Evolutionary conservation across 2,888 invertebrate genomes (phyloP), one percentile per base, ranked within the genome.

Genomic region (Rapana venosa): DNA sequence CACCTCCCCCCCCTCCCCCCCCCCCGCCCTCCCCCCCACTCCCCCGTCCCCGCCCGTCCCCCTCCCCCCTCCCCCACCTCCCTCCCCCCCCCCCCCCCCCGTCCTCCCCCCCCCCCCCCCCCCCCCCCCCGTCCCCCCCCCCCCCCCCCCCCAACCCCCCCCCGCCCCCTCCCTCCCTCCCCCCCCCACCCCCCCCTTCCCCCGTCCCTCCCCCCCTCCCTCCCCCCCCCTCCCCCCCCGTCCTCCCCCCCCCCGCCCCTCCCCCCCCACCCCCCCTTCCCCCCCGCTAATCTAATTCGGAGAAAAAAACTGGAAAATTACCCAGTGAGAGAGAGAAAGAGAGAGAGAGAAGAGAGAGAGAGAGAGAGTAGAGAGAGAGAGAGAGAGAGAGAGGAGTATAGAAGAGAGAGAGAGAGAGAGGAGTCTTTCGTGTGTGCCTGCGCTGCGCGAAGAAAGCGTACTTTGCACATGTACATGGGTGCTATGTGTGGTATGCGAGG

Each of bases 201-300:
- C n/a, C 66, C n/a, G 20, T n/a, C 58, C 17, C 83, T 36, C 58
- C n/a, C 58, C n/a, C 36, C 86, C 32, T 32, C 79, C 79, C 36
- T 79, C 66, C 58, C 35, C 47, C 35, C 88, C 66, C 56, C 32
- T 56, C 20, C 88, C 35, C 58, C 70, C 70, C 70, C 88, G 84
- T 74, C 70, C 70, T 84, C 70, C 70, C 56, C 30, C 70, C 11
- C 5, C 17, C 17, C 30, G 6, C 17, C 30, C 77, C 30, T 30
- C 30, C 30, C 30, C 17, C 30, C 77, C 17, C 77, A 4, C 77
- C 17, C 77, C 8, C 32, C 20, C 22, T 22, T 70, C 70, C 70
- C 11, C 17, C 22, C 22, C 70, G 22, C 22, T 26, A 22, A 70
- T 70, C 5, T 70, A 8, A 58, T 15, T 17, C 22, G 11, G 15